Evolutionary conservation across 1,140 invertebrate genomes (phyloP).

Genomic region (Drosophila kikkawai): DNA sequence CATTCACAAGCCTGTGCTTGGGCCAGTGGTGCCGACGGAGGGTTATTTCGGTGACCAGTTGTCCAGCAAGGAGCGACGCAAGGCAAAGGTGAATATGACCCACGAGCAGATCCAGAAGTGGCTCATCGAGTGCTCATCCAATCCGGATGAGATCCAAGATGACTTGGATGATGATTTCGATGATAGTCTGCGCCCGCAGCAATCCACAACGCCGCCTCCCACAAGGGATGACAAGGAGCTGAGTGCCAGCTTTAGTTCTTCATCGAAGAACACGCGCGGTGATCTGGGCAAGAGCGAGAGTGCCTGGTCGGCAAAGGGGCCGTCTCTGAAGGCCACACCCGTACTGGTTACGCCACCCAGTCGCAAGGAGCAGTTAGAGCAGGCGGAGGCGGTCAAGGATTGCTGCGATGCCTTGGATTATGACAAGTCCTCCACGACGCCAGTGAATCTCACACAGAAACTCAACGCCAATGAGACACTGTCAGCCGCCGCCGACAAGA

Average conservation of each 20-base stretch:
- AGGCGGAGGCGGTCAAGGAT: slow-evolving; percentile 29
- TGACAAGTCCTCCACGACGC: slow-evolving; percentile 61
- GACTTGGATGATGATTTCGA: slow-evolving; percentile 86
- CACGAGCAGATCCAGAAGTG: slow-evolving; percentile 91
- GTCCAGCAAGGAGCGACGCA: slow-evolving; percentile 85
- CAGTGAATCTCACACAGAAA: slow-evolving; percentile 74
- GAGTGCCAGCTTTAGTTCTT: slow-evolving; percentile 77
- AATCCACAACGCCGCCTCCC: slow-evolving; percentile 70
- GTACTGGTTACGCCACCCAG: slow-evolving; percentile 57
- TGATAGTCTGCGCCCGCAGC: slow-evolving; percentile 74
- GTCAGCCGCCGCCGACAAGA: slow-evolving; percentile 46
- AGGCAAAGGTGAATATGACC: slow-evolving; percentile 90
- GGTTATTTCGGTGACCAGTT: slow-evolving; percentile 79
- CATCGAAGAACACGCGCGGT: slow-evolving; percentile 77
- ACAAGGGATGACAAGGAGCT: slow-evolving; percentile 72
- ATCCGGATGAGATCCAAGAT: slow-evolving; percentile 86
- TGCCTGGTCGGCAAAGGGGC: slow-evolving; percentile 81
- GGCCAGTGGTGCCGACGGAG: slow-evolving; percentile 83
- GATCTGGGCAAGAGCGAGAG: slow-evolving; percentile 79
- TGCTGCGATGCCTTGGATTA: slow-evolving; percentile 46
- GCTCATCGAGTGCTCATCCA: slow-evolving; percentile 88
- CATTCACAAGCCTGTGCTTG: slow-evolving; percentile 82
- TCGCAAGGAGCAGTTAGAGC: slow-evolving; percentile 30
- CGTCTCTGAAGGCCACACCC: slow-evolving; percentile 79
- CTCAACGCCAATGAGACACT: slow-evolving; percentile 19